These are phyloP conservation scores for Acrobeloides nanus DNA, from an alignment of 2,888 invertebrate genomes.

Conservation along the genomic window DNA sequence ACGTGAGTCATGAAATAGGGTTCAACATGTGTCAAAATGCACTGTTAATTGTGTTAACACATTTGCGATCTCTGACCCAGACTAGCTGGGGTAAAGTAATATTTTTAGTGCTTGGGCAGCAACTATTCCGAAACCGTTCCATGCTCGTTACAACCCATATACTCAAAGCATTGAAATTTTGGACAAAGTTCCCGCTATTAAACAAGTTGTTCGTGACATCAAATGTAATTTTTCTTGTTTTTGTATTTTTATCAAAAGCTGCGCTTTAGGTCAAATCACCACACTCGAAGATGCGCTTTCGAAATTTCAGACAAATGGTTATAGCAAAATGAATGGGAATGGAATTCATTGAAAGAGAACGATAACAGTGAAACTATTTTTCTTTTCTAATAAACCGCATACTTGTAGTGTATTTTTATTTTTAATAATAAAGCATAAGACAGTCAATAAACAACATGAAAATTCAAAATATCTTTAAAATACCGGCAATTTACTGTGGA, in stretches of 20 bases:
- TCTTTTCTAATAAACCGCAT: too few relatives aligned
- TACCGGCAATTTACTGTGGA: too few relatives aligned
- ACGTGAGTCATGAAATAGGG: slow-evolving; percentile 63
- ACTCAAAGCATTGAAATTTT: slow-evolving; percentile 86
- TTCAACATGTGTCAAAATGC: slow-evolving; percentile 7
- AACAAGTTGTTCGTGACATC: slow-evolving; percentile 66
- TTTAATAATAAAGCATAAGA: too few relatives aligned
- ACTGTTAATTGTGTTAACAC: slow-evolving; percentile 2
- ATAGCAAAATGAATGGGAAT: too few relatives aligned
- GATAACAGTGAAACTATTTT: too few relatives aligned
- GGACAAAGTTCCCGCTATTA: slow-evolving; percentile 81
- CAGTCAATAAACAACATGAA: too few relatives aligned
- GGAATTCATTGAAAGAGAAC: too few relatives aligned
- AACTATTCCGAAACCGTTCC: slow-evolving; percentile 85
- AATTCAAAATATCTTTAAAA: too few relatives aligned
- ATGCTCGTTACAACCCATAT: slow-evolving; percentile 83
- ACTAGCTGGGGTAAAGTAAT: slow-evolving; percentile 1
- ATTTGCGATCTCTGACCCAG: slow-evolving; percentile 1
- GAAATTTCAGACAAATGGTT: slow-evolving; percentile 10
- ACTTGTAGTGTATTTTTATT: too few relatives aligned
- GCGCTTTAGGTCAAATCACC: slow-evolving; percentile 38
- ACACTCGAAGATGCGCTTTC: slow-evolving; percentile 45
- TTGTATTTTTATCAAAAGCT: too few relatives aligned
- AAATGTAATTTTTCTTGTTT: slow-evolving; percentile 52
- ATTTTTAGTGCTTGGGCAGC: slow-evolving; percentile 75